Percentiles rank a stretch among this genome's conserved stretches.
Conservation (phyloP, 2,113 vertebrate genomes). For the Lontra canadensis region DNA sequence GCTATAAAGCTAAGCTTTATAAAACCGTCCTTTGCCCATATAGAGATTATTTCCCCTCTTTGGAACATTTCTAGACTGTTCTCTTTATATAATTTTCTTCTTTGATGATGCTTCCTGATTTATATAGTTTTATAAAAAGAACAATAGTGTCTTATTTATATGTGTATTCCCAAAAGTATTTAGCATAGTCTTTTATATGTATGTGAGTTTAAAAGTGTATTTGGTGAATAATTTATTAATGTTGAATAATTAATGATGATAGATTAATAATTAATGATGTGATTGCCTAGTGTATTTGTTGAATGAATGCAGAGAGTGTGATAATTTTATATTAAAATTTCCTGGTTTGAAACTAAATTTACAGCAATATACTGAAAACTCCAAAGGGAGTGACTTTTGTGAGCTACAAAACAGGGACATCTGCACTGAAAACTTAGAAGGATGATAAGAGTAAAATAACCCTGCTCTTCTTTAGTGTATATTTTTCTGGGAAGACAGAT, state of each 20-base stretch:
- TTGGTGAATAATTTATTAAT: conserved; percentile 28
- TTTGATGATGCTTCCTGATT: background rate
- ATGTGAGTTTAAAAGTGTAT: background rate
- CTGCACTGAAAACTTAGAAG: background rate
- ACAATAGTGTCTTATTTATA: background rate
- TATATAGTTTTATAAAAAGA: background rate
- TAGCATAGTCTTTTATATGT: background rate
- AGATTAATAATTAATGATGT: background rate
- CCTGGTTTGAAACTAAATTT: background rate
- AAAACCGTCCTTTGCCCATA: background rate
- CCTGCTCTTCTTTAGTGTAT: background rate
- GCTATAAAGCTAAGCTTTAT: background rate
- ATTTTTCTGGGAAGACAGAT: background rate
- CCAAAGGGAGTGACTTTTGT: background rate
- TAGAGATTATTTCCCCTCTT: background rate
- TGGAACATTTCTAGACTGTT: background rate
- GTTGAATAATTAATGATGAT: background rate
- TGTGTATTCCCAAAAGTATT: background rate
- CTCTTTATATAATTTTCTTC: background rate
- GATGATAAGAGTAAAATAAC: background rate
- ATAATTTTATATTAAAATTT: conserved; percentile 6
- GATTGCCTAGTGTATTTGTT: background rate
- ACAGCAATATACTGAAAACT: background rate
- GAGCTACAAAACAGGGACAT: background rate
- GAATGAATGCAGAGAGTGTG: background rate